phyloP scores from a whole-genome alignment of 2,113 vertebrate genomes.

The Opisthocomus hoazin region DNA sequence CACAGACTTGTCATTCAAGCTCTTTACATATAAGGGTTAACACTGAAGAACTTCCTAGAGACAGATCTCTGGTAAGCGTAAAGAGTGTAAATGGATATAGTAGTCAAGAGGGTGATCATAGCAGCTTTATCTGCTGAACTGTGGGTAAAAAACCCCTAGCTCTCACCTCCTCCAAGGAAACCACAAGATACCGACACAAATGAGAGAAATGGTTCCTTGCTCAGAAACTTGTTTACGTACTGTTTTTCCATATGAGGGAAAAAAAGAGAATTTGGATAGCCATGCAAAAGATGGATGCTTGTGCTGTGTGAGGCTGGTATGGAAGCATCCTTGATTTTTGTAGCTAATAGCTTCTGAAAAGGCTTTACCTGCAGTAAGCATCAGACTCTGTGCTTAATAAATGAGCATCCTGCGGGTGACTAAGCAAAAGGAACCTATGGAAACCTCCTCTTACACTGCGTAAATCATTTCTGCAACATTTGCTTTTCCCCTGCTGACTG shows the following conservation, averaged over 20 bases:
- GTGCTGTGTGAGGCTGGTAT: background rate
- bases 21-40: background rate
- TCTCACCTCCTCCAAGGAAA: background rate
- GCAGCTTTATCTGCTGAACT: background rate
- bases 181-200: background rate
- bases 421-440: background rate
- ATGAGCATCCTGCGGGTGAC: background rate
- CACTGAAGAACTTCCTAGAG: background rate
- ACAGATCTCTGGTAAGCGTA: background rate
- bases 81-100: background rate
- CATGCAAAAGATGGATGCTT: background rate
- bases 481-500: background rate
- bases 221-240: background rate
- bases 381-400: background rate
- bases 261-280: background rate
- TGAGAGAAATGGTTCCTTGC: background rate
- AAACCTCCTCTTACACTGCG: background rate
- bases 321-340: background rate
- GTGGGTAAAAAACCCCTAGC: rapidly evolving
- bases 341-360: background rate
- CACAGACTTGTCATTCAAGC: background rate
- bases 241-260: background rate
- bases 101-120: background rate
- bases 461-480: background rate
- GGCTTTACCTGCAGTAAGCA: background rate